phyloP scores from a whole-genome alignment of 2,113 vertebrate species.

The Clupea harengus region DNA sequence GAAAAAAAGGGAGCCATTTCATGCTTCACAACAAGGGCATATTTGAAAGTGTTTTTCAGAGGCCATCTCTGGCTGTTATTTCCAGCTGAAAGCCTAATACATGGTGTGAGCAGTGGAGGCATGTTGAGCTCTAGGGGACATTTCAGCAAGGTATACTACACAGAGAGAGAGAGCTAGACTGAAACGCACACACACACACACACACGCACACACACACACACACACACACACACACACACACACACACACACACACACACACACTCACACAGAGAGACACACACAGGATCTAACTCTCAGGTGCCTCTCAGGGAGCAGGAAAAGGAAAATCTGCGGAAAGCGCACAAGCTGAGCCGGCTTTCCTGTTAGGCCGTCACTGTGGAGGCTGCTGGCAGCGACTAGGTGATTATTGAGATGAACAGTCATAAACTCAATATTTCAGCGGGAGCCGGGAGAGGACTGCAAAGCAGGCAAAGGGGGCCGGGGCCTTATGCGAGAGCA shows the following conservation, averaged over 20 bases:
- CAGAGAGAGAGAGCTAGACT: not conserved
- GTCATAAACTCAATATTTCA: slow-evolving; percentile 70
- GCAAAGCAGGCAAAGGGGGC: slow-evolving; percentile 58
- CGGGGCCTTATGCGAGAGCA: slow-evolving; percentile 55
- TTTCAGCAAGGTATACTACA: slow-evolving; percentile 27
- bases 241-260: not conserved
- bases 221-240: not conserved
- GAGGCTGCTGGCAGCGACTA: slow-evolving; percentile 52
- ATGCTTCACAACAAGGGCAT: not conserved
- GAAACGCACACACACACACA: not conserved
- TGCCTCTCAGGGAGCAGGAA: not conserved
- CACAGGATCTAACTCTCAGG: not conserved
- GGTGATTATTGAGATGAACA: slow-evolving; percentile 75
- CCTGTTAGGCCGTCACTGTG: slow-evolving; percentile 50
- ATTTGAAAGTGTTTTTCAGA: not conserved
- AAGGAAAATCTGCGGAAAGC: slow-evolving; percentile 43
- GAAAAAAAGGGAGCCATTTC: not conserved
- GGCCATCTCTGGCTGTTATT: slow-evolving; percentile 13
- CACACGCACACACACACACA: not conserved
- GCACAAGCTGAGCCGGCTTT: slow-evolving; percentile 55
- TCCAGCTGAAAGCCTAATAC: slow-evolving; percentile 40
- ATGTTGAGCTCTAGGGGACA: slow-evolving; percentile 37
- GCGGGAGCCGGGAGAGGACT: slow-evolving; percentile 58
- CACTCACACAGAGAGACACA: not conserved
- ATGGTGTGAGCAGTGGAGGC: slow-evolving; percentile 19